Evolutionary conservation across 2,888 invertebrate species (phyloP).

Genomic region (Lithophane leautieri): DNA sequence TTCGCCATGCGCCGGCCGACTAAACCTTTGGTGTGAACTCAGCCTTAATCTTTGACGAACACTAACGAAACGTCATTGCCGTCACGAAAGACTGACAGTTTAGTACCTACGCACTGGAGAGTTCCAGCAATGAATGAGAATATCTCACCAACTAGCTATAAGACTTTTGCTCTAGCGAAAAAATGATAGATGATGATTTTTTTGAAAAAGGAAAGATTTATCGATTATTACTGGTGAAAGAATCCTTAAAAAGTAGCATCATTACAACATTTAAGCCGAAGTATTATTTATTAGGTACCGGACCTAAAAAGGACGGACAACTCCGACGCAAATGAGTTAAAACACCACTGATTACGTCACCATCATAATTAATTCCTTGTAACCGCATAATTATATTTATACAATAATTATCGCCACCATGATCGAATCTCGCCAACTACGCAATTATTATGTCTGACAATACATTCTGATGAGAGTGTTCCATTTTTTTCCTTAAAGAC

Average conservation of each 20-base stretch:
- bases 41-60: slow-evolving; percentile 35
- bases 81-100: slow-evolving; percentile 41
- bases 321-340: slow-evolving; percentile 38
- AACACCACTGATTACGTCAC: slow-evolving; percentile 41
- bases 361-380: slow-evolving; percentile 52
- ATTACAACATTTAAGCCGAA: slow-evolving; percentile 23
- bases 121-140: slow-evolving; percentile 13
- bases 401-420: slow-evolving; percentile 59
- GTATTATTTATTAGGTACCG: slow-evolving; percentile 42
- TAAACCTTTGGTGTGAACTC: background rate
- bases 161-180: background rate
- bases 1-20: too few relatives aligned
- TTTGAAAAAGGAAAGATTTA: slow-evolving; percentile 3
- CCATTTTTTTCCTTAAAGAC: slow-evolving; percentile 68
- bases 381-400: slow-evolving; percentile 40
- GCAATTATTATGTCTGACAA: slow-evolving; percentile 63
- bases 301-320: slow-evolving; percentile 27
- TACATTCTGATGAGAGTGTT: slow-evolving; percentile 59
- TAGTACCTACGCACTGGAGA: slow-evolving; percentile 21
- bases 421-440: slow-evolving; percentile 51
- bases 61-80: slow-evolving; percentile 57
- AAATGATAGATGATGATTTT: slow-evolving; percentile 4
- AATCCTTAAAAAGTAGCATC: slow-evolving; percentile 12
- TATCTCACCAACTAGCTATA: background rate
- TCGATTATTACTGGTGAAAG: background rate